Conservation (phyloP, 2,113 vertebrate genomes). For the Apeltes quadracus region DNA sequence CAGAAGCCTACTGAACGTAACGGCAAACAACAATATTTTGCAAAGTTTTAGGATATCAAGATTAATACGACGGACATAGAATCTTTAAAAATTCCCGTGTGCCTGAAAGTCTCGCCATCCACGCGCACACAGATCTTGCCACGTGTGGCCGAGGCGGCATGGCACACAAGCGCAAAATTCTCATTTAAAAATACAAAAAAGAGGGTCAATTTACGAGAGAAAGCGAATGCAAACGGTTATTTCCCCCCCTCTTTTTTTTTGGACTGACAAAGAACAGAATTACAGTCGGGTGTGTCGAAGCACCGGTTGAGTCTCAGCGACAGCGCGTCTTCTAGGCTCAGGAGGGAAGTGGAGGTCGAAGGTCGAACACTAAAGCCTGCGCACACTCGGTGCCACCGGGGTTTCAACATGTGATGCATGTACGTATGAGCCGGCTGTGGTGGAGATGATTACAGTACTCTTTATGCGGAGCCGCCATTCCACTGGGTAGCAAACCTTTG, state of each 20-base stretch:
- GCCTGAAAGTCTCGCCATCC: conserved; percentile 26
- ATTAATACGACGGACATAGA: conserved; percentile 24
- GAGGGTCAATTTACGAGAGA: conserved; percentile 15
- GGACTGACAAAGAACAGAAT: conserved; percentile 28
- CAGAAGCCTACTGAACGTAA: conserved; percentile 36
- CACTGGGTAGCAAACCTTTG: conserved; percentile 20
- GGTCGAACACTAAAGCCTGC: conserved; percentile 8
- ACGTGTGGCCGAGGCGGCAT: conserved; percentile 60
- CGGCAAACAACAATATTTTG: conserved; percentile 31
- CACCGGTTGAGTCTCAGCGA: conserved; percentile 53
- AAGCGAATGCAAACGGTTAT: conserved; percentile 52
- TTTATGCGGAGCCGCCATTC: conserved; percentile 15
- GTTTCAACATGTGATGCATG: too few relatives aligned
- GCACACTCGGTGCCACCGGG: conserved; percentile 14
- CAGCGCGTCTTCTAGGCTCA: conserved; percentile 57
- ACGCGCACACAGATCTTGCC: conserved; percentile 32
- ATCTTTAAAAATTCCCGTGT: conserved; percentile 11
- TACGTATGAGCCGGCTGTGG: not conserved
- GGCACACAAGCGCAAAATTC: conserved; percentile 56
- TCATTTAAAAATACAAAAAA: conserved; percentile 6
- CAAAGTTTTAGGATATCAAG: conserved; percentile 15
- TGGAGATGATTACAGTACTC: conserved; percentile 59
- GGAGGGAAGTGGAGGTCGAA: conserved; percentile 11
- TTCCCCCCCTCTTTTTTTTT: not conserved
- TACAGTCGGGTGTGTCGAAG: conserved; percentile 64